A percentile compares a stretch with the other conserved stretches of the same genome.
Evolutionary conservation across 2,888 invertebrate genomes (phyloP).

Genomic region (Cetonia aurata): DNA sequence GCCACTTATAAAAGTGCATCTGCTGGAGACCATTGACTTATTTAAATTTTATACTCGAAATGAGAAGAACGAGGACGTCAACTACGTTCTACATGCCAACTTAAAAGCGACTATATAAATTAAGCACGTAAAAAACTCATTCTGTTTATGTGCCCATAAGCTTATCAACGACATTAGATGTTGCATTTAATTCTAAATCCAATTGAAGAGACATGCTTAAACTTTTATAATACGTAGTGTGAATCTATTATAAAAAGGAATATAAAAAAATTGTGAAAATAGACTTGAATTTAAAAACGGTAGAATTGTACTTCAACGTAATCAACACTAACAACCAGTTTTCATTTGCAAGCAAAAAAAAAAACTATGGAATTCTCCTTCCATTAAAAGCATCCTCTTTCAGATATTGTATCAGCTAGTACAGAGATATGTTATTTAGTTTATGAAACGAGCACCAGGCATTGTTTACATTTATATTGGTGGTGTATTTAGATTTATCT

Average conservation of each 20-base stretch:
- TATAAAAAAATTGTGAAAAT: background rate
- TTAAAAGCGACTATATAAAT: slow-evolving; percentile 4
- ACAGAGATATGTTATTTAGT: slow-evolving; percentile 12
- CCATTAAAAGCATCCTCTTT: background rate
- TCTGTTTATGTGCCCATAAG: background rate
- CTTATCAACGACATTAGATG: background rate
- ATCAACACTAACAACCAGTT: too few relatives aligned
- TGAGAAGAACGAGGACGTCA: slow-evolving; percentile 16
- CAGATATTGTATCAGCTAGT: background rate
- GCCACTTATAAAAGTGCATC: slow-evolving; percentile 28
- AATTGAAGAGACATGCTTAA: background rate
- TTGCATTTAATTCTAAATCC: background rate
- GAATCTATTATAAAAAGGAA: background rate
- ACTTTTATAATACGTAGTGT: background rate
- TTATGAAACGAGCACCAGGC: slow-evolving; percentile 26
- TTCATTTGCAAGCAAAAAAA: background rate
- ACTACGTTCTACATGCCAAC: background rate
- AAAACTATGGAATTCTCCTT: background rate
- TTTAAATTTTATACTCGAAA: slow-evolving; percentile 33
- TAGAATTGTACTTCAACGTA: too few relatives aligned
- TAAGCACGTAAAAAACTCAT: background rate
- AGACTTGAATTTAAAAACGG: too few relatives aligned
- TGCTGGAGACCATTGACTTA: slow-evolving; percentile 21
- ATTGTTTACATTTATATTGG: slow-evolving; percentile 34
- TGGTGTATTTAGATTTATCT: slow-evolving; percentile 25